Percentiles rank a stretch among this genome's conserved stretches.
phyloP scores from a whole-genome alignment of 2,113 vertebrate genomes.

The Alaudala cheleensis region DNA sequence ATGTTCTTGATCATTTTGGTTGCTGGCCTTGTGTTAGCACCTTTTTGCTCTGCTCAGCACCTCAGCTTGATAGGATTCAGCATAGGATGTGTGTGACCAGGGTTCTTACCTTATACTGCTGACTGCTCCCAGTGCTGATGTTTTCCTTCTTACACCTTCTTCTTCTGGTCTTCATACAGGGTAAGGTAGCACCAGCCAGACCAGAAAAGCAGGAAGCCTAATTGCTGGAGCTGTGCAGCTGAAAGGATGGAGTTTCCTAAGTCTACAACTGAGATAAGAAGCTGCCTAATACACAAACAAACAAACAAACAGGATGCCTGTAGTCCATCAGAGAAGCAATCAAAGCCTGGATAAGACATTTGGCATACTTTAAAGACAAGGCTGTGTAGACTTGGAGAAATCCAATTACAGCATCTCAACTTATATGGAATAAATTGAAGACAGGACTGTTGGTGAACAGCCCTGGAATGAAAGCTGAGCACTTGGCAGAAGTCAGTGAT shows the following conservation, averaged over 20 bases:
- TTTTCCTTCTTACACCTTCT: neutral
- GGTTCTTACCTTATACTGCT: neutral
- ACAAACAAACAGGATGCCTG: neutral
- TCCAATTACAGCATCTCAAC: constrained; percentile 6
- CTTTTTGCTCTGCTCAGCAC: neutral
- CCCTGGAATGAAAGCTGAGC: neutral
- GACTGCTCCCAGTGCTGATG: neutral
- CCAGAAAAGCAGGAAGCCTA: neutral
- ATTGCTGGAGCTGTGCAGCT: neutral
- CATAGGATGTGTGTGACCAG: accelerated
- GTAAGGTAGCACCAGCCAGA: neutral
- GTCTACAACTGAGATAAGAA: neutral
- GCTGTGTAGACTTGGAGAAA: neutral
- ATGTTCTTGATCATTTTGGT: neutral
- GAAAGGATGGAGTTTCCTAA: neutral
- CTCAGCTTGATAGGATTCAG: neutral
- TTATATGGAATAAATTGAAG: neutral
- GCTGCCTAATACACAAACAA: neutral
- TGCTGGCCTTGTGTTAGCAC: neutral
- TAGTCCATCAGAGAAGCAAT: neutral
- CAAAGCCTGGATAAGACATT: neutral
- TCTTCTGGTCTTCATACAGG: neutral
- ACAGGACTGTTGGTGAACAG: neutral
- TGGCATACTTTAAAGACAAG: neutral
- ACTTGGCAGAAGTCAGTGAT: neutral